Evolutionary conservation across 1,140 invertebrate species (phyloP).

Genomic region (Drosophila tsacasi): DNA sequence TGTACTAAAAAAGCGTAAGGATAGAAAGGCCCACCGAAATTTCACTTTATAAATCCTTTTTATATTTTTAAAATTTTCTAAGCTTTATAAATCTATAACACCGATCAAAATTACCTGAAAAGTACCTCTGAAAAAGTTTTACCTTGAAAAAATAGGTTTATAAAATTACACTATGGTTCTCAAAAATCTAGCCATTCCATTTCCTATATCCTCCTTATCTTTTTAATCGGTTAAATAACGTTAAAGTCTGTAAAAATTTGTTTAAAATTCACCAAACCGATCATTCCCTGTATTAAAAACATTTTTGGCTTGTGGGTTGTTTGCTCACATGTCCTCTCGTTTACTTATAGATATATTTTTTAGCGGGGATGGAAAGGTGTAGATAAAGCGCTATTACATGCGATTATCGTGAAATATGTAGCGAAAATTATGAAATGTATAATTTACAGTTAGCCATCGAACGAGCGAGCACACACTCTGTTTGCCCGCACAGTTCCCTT

Average conservation of each 20-base stretch:
- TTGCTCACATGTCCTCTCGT: constrained; percentile 73
- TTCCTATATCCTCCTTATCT: not conserved
- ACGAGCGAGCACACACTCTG: constrained; percentile 15
- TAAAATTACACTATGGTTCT: not conserved
- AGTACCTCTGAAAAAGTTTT: rapidly evolving
- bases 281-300: not conserved
- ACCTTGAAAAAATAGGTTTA: not conserved
- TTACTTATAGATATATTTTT: not conserved
- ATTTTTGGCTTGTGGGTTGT: constrained; percentile 49
- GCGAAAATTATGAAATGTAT: constrained; percentile 85
- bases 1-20: too few relatives aligned
- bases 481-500: constrained; percentile 21
- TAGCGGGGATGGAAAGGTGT: constrained; percentile 78
- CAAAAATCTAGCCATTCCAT: too few relatives aligned
- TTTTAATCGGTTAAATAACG: not conserved
- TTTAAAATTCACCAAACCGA: not conserved
- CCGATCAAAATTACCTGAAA: not conserved
- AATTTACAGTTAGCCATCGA: constrained; percentile 82
- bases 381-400: constrained; percentile 85
- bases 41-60: not conserved
- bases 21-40: too few relatives aligned
- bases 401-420: constrained; percentile 83
- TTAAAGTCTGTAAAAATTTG: not conserved
- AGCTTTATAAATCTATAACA: not conserved
- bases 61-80: not conserved